A percentile compares a stretch with the other conserved stretches of the same genome.
phyloP scores from a whole-genome alignment of 2,113 vertebrate species.

The Stegastes partitus region DNA sequence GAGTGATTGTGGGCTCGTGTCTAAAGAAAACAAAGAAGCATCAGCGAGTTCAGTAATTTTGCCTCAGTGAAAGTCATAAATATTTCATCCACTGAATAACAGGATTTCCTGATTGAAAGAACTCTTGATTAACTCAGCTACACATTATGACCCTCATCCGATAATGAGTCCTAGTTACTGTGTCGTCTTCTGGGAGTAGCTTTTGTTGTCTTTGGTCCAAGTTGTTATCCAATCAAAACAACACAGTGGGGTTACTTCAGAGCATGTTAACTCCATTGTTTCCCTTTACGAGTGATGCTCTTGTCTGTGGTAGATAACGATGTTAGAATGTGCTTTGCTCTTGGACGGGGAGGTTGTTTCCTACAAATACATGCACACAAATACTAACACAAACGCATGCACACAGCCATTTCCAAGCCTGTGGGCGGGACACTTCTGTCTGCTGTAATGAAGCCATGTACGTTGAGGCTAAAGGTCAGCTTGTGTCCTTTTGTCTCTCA shows the following conservation, averaged over 20 bases:
- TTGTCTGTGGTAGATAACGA: constrained; percentile 12
- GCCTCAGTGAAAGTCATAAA: neutral
- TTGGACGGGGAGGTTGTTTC: neutral
- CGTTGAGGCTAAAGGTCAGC: constrained; percentile 46
- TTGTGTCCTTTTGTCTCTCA: constrained; percentile 19
- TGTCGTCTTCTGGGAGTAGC: neutral
- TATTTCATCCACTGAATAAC: neutral
- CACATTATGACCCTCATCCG: neutral
- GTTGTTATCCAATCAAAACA: neutral
- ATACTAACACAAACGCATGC: neutral
- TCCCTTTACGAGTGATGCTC: neutral
- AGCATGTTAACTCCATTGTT: neutral
- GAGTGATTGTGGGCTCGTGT: too few species aligned
- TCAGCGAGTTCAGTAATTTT: neutral
- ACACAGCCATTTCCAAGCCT: neutral
- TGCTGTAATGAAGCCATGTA: constrained; percentile 43
- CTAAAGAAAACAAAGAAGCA: too few species aligned
- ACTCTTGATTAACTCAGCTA: neutral
- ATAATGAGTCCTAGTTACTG: neutral
- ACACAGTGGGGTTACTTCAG: neutral
- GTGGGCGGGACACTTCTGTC: constrained; percentile 33
- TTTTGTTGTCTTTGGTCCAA: constrained; percentile 6
- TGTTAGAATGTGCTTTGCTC: constrained; percentile 11
- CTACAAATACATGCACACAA: neutral
- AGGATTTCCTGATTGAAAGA: constrained; percentile 4